Percentiles rank a stretch among this genome's conserved stretches.
Evolutionary conservation across 1,140 invertebrate genomes (phyloP).

Genomic region (Heliconius hewitsoni): DNA sequence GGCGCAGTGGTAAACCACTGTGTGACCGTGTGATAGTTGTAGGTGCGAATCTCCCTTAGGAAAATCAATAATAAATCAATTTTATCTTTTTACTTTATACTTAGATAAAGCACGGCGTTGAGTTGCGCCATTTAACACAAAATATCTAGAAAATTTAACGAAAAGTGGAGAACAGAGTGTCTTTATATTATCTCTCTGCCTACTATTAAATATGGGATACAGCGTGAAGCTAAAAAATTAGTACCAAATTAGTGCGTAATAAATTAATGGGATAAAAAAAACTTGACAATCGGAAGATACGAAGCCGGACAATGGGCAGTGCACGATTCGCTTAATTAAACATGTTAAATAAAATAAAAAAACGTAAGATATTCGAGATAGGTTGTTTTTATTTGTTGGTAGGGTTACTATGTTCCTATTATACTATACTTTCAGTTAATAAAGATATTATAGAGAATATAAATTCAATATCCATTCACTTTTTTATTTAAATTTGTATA

Average conservation of each 20-base stretch:
- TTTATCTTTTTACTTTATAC: too few species aligned
- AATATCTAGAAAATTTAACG: neutral
- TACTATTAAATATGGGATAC: neutral
- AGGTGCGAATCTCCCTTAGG: too few species aligned
- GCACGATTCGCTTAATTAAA: conserved; percentile 78
- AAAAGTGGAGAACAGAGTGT: neutral
- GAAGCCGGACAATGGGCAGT: conserved; percentile 77
- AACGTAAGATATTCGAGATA: conserved; percentile 59
- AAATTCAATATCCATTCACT: too few species aligned
- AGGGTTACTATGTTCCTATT: neutral
- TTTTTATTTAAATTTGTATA: too few species aligned
- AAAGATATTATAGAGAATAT: too few species aligned
- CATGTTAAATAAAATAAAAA: conserved; percentile 67
- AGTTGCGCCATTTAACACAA: conserved; percentile 10
- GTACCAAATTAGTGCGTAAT: conserved; percentile 35
- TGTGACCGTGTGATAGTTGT: too few species aligned
- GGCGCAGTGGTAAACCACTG: too few species aligned
- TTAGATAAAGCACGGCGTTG: too few species aligned
- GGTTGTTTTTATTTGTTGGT: conserved; percentile 46
- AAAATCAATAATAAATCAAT: too few species aligned
- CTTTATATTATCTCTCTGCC: neutral
- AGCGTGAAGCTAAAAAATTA: conserved; percentile 37
- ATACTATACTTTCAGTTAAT: too few species aligned
- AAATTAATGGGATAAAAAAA: conserved; percentile 73
- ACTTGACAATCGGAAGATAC: conserved; percentile 69